These are phyloP conservation scores for Ispidina lecontei DNA, from an alignment of 2,797 vertebrate species.

Conservation along the genomic window DNA sequence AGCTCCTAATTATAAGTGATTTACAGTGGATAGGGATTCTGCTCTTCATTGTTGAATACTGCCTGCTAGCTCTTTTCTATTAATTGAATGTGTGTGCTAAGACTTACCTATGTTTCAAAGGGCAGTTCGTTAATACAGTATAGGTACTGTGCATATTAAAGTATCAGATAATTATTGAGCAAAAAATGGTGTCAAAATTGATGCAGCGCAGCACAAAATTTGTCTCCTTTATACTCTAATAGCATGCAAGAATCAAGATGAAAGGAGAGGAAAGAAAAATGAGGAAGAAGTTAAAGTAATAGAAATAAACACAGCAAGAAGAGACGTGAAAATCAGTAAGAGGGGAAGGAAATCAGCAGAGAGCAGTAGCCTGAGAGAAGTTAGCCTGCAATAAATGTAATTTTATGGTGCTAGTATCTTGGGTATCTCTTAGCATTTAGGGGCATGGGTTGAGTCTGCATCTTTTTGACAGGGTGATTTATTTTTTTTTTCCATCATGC, in stretches of 20 bases:
- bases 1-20: conserved; percentile 51
- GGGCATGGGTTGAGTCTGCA: background rate
- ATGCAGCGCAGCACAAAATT: background rate
- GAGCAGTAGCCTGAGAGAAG: background rate
- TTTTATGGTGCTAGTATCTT: conserved; percentile 53
- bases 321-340: background rate
- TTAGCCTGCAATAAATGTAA: conserved; percentile 27
- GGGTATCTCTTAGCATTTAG: conserved; percentile 23
- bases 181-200: conserved; percentile 6
- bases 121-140: background rate
- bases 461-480: conserved; percentile 38
- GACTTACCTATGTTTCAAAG: conserved; percentile 10
- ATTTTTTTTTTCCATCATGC: conserved; percentile 8
- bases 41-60: conserved; percentile 24
- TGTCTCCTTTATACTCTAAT: background rate
- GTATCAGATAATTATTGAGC: background rate
- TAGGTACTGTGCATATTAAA: conserved; percentile 1
- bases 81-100: conserved; percentile 34
- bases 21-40: conserved; percentile 21
- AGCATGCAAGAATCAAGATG: background rate
- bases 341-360: background rate
- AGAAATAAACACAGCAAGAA: conserved; percentile 4
- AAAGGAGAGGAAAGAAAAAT: background rate
- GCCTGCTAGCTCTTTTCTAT: conserved; percentile 16
- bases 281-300: background rate